A percentile compares a stretch with the other conserved stretches of the same genome.
Evolutionary conservation across 2,113 vertebrate species (phyloP).

Genomic region (Tangachromis dhanisi): DNA sequence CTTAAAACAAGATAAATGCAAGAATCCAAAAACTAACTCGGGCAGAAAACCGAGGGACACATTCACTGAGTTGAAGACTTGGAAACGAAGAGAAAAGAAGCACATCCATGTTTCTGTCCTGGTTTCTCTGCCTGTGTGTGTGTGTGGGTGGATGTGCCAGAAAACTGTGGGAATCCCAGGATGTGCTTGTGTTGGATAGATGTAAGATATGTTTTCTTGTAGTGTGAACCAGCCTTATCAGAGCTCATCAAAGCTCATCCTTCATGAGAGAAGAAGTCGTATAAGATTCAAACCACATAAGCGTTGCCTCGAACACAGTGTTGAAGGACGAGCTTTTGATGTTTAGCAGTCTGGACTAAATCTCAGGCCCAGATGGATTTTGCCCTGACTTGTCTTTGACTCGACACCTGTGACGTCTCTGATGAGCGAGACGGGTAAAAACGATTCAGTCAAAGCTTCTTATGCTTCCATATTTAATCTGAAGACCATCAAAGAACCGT

Average conservation of each 20-base stretch:
- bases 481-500: background rate
- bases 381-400: background rate
- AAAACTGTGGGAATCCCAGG: background rate
- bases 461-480: background rate
- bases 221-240: background rate
- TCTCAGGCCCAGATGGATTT: background rate
- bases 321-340: background rate
- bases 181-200: background rate
- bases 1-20: too few species aligned
- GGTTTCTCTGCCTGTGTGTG: background rate
- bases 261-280: background rate
- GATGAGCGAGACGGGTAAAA: background rate
- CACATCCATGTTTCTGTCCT: background rate
- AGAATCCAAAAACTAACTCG: too few species aligned
- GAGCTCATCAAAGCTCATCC: background rate
- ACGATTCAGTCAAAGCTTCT: background rate
- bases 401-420: background rate
- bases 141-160: background rate
- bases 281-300: background rate
- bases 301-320: background rate
- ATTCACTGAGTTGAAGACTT: background rate
- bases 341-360: background rate
- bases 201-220: background rate
- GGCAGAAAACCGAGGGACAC: too few species aligned
- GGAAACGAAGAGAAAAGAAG: background rate